These are phyloP conservation scores for Taphrorychus bicolor DNA, from an alignment of 2,888 invertebrate genomes.

Conservation along the genomic window DNA sequence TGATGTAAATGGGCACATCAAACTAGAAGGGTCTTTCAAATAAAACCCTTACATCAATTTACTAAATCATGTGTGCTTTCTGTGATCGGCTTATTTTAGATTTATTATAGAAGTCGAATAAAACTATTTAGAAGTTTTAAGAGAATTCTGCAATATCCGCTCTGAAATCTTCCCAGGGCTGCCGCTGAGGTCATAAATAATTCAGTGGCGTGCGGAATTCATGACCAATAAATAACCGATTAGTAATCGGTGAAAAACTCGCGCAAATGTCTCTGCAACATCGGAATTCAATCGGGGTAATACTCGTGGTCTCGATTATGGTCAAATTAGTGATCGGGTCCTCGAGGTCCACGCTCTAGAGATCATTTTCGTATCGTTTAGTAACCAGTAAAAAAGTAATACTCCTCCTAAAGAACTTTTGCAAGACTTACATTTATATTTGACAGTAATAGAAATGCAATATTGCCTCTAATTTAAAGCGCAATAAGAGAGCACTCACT, in stretches of 20 bases:
- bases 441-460: too few relatives aligned
- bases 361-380: too few relatives aligned
- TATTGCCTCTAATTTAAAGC: not conserved
- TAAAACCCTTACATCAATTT: too few relatives aligned
- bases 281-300: conserved; percentile 46
- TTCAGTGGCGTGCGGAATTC: conserved; percentile 40
- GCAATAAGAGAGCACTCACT: not conserved
- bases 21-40: too few relatives aligned
- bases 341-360: conserved; percentile 17
- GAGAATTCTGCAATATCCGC: not conserved
- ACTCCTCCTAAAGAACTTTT: too few relatives aligned
- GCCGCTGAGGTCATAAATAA: conserved; percentile 38
- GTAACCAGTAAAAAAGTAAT: too few relatives aligned
- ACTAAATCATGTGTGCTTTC: too few relatives aligned
- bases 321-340: conserved; percentile 56
- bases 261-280: conserved; percentile 39
- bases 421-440: too few relatives aligned
- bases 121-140: too few relatives aligned
- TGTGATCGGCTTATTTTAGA: too few relatives aligned
- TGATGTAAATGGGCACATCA: too few relatives aligned
- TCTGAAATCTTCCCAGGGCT: conserved; percentile 23
- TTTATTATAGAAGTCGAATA: too few relatives aligned
- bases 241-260: conserved; percentile 40
- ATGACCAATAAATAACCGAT: conserved; percentile 41
- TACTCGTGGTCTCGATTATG: conserved; percentile 49